These are phyloP conservation scores for Hippocampus kuda DNA, from an alignment of 2,797 vertebrate species.

Conservation along the genomic window DNA sequence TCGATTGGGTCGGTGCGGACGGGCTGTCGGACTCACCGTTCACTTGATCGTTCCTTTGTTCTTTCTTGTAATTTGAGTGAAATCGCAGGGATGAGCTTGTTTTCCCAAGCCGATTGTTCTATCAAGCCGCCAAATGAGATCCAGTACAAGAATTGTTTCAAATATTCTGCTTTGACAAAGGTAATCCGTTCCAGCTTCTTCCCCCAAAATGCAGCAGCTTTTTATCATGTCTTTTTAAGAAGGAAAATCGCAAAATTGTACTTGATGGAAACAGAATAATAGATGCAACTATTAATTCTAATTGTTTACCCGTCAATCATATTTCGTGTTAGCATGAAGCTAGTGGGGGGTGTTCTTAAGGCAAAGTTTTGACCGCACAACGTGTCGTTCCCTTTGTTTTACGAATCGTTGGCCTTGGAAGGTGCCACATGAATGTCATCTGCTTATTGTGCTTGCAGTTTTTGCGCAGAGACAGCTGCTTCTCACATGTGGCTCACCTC, in stretches of 20 bases:
- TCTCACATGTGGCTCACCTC: too few species aligned
- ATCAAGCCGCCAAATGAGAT: background rate
- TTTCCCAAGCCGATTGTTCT: background rate
- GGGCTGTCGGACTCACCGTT: background rate
- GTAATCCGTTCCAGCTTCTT: background rate
- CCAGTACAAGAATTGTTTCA: background rate
- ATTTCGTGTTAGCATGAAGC: too few species aligned
- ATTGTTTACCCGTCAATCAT: too few species aligned
- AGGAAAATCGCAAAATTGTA: background rate
- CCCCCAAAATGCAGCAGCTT: background rate
- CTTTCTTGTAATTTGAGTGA: slow-evolving; percentile 11
- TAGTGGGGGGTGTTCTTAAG: background rate
- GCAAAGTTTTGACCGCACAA: background rate
- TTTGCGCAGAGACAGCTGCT: too few species aligned
- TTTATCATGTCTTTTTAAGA: background rate
- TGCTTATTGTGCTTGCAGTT: too few species aligned
- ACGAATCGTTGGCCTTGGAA: background rate
- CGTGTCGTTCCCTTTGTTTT: background rate
- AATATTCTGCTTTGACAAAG: background rate
- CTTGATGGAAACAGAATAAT: too few species aligned
- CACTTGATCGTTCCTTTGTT: background rate
- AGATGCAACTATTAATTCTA: too few species aligned
- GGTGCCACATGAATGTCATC: too few species aligned
- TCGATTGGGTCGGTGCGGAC: background rate
- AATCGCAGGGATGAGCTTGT: slow-evolving; percentile 11